These are phyloP conservation scores for Limnodromus scolopaceus DNA, from an alignment of 2,797 vertebrate species.

Conservation along the genomic window DNA sequence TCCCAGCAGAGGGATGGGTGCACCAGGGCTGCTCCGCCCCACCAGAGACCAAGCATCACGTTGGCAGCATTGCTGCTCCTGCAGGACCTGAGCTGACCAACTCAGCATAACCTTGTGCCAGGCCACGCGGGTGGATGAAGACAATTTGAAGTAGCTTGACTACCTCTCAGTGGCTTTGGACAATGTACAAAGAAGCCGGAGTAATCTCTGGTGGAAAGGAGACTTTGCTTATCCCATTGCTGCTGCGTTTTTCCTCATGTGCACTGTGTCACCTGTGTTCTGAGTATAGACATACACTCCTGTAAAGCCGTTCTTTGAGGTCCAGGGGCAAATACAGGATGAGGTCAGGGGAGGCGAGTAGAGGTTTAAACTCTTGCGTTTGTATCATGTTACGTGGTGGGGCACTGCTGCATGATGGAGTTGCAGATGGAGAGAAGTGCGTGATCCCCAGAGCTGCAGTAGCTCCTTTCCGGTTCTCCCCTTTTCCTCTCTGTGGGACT, in stretches of 20 bases:
- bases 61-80: not conserved
- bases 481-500: not conserved
- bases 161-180: not conserved
- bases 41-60: fast-evolving
- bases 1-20: not conserved
- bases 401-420: fast-evolving
- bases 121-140: fast-evolving
- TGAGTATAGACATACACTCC: not conserved
- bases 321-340: not conserved
- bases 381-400: fast-evolving
- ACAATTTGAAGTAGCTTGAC: not conserved
- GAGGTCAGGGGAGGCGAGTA: not conserved
- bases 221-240: not conserved
- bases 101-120: fast-evolving
- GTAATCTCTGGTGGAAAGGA: not conserved
- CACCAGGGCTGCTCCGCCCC: not conserved
- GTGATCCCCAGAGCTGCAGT: not conserved
- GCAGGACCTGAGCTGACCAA: not conserved
- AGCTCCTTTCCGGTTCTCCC: fast-evolving
- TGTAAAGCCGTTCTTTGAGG: not conserved
- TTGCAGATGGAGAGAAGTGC: not conserved
- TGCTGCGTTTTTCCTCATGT: not conserved
- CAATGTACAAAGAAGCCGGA: not conserved
- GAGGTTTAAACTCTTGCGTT: not conserved
- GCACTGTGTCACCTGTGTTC: not conserved